Evolutionary conservation across 1,140 invertebrate genomes (phyloP), one percentile per base, ranked within the genome.

Genomic region (Drosophila equinoxialis): DNA sequence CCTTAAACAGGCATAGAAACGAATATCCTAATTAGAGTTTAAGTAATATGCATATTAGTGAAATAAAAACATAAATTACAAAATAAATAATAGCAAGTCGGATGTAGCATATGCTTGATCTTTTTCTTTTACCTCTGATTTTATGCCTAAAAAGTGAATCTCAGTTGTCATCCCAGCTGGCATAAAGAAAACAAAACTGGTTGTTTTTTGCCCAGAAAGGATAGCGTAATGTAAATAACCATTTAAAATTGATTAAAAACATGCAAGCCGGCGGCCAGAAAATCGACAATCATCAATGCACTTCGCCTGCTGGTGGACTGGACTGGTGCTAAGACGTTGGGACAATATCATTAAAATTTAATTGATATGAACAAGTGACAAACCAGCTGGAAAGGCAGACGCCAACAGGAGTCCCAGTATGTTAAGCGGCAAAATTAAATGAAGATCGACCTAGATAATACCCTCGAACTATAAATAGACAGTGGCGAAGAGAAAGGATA

Each of bases 181-280:
- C 54, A 60, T 75, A 48, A 79, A 30, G 5, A 30, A 6, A 30
- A 30, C 41, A 64, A 79, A 51, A 79, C 73, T 45, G 73, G 77
- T 79, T 67, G 30, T 30, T 30, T 30, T 6, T n/a, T 57, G 30
- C 6, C 17, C n/a, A 33, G 37, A 23, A 30, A 37, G 57, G 57
- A 59, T 59, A 64, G 62, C 37, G 54, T 48, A 76, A 84, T 66
- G 84, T 87, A 89, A 89, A 89, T 84, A 82, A 70, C 77, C 85
- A 81, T 77, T 89, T 84, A 89, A 89, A 89, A 89, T 89, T 89
- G 84, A 89, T 89, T 89, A 89, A 89, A 89, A 89, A 81, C 84
- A 89, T 73, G 85, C 68, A 20, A 61, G 71, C 68, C 62, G 26
- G 68, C 58, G 72, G 83, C 76, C 13, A 71, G 41, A 26, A 42